Base-by-base conservation (phyloP, 2,113 vertebrate species). In the Rhinopomastus cyanomelas region DNA sequence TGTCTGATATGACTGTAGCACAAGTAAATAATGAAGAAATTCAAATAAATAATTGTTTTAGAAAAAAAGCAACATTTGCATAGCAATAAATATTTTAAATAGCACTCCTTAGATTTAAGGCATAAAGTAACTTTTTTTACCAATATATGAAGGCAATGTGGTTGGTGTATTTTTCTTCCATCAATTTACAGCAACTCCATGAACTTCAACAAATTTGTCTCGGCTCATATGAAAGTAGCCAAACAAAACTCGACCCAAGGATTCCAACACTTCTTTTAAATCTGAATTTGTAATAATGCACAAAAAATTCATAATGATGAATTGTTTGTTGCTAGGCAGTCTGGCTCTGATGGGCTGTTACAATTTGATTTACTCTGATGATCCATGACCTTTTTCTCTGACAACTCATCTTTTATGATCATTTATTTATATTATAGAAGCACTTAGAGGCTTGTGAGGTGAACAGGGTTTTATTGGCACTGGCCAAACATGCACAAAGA, bases 311-410 rank as follows among this genome's bases (percentile, higher is more conserved):
- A 81, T 91, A 90, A 91, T 91, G 92, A 94, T 95, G 48, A 79
- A 94, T 88, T 90, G 74, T 88, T 84, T 92, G 88, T 92, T 95
- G 88, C 92, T 90, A 87, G 78, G 88, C 77, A 81, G 32, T 87
- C 59, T 85, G 55, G 77, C 46, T 73, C 81, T 87, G 93, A 90
- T 85, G 69, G 64, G 71, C 44, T 79, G 81, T 85, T 93, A 90
- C 86, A 94, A 29, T 95, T 79, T 94, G 86, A 94, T 96, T 95
- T 96, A 90, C 48, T 88, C 29, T 87, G 34, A 59, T 95, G 92
- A 91, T 88, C 86, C 48, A 79, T 94, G 93, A 90, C 92, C 86
- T 88, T 37, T 81, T 84, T 87, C 62, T 73, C 67, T 60, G 79
- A 79, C 83, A 91, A 90, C 36, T 91, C 74, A 90, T 95, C 91